Conservation (phyloP, 2,113 vertebrate genomes). For the Nestor notabilis region DNA sequence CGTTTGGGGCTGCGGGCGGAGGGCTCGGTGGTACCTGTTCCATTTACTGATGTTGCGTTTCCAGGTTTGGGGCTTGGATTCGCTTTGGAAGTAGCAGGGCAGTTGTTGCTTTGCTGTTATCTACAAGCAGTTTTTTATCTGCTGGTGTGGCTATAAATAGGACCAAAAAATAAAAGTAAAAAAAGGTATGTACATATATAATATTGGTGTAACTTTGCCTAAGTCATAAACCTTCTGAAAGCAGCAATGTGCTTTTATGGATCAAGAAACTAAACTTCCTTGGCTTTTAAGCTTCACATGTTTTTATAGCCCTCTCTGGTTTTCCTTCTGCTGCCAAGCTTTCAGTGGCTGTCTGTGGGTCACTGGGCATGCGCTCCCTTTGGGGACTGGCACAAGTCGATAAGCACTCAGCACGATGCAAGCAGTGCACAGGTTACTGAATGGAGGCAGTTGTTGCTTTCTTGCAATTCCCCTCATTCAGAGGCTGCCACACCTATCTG, state of each 20-base stretch:
- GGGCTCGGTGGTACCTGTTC: not conserved
- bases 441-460: not conserved
- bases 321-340: not conserved
- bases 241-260: not conserved
- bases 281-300: not conserved
- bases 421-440: not conserved
- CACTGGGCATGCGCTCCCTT: not conserved
- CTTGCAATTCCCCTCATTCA: not conserved
- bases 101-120: not conserved
- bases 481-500: not conserved
- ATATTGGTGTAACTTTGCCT: not conserved
- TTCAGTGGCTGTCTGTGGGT: not conserved
- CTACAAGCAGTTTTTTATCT: not conserved
- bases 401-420: not conserved
- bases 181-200: not conserved
- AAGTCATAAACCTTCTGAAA: not conserved
- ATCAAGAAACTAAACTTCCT: not conserved
- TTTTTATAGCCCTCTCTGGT: not conserved
- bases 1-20: not conserved
- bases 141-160: not conserved
- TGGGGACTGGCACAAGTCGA: not conserved
- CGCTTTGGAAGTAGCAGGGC: not conserved
- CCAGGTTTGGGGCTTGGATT: not conserved
- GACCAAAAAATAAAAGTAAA: not conserved
- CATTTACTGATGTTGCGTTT: fast-evolving